Base-by-base conservation (phyloP, 2,113 vertebrate species). In the Hippocampus guttulatus region DNA sequence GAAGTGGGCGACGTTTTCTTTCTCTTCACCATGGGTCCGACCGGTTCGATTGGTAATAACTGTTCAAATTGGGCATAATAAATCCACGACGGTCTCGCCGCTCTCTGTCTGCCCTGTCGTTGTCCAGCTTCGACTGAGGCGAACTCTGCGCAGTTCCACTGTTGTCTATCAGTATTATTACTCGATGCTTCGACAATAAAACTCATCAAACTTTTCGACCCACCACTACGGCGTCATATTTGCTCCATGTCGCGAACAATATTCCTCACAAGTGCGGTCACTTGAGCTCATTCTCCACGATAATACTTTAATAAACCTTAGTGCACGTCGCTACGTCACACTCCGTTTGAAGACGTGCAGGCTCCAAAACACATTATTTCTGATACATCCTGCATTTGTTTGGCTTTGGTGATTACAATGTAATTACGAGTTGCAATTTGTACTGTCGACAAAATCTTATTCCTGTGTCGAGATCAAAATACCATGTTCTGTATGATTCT, bases 11-110 rank as follows among this genome's bases (percentile, higher is more conserved):
- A 88, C 81, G 85, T 92, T 92, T 89, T 93, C 93, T 86, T 93
- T 86, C 92, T 93, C 91, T 93, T 95, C 94, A 95, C 95, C 95
- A 93, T 94, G 92, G 92, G 84, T 91, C 93, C 92, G 91, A 84
- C 77, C 86, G 76, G 85, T 80, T 88, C 84, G 69, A 85, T 80
- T 85, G 86, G 73, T 88, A 90, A 85, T 85, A 70, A 65, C 38
- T 68, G 88, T 84, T 84, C 88, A 82, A 80, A 81, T 84, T 67
- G 76, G 90, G 91, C 96, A 95, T 93, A 87, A 90, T 94, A 92
- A 74, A 77, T 91, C 84, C 88, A 84, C 90, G 75, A 69, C 77
- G 87, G 84, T 79, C 81, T 68, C 80, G 88, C 88, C 81, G 91
- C 82, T 84, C 77, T 87, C 84, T 89, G 84, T 25, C 33, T 66